Percentiles rank a stretch among this genome's conserved stretches.
Evolutionary conservation across 2,113 vertebrate genomes (phyloP).

Genomic region (Hippopotamus amphibius): DNA sequence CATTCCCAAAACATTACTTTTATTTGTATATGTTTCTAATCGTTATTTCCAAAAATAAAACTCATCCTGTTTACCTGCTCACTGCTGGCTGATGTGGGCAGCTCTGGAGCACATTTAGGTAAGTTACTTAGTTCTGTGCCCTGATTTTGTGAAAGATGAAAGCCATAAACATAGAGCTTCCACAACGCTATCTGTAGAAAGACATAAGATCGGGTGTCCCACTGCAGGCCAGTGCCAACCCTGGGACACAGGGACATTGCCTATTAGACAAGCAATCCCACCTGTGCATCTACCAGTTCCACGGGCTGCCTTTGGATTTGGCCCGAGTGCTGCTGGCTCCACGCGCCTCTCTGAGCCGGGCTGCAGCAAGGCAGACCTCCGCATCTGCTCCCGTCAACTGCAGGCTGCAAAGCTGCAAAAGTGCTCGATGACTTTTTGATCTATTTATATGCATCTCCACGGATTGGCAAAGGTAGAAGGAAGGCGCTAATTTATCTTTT

Average conservation of each 20-base stretch:
- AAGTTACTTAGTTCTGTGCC: not conserved
- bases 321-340: not conserved
- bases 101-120: not conserved
- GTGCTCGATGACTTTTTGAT: not conserved
- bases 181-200: not conserved
- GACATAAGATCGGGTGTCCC: not conserved
- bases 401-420: not conserved
- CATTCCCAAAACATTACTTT: not conserved
- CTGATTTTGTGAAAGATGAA: not conserved
- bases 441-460: not conserved
- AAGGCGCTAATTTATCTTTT: conserved; percentile 34
- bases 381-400: not conserved
- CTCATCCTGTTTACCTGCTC: not conserved
- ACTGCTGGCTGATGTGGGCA: not conserved
- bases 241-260: not conserved
- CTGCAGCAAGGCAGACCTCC: not conserved
- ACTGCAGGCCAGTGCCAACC: not conserved
- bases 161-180: not conserved
- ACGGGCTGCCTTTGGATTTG: accelerated
- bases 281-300: not conserved
- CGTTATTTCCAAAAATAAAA: conserved; percentile 15
- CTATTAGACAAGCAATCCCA: accelerated
- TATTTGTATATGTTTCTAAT: not conserved
- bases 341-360: accelerated
- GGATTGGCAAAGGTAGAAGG: conserved; percentile 27